These are phyloP conservation scores for Saguinus midas DNA, from an alignment of 2,113 vertebrate genomes.

Conservation along the genomic window DNA sequence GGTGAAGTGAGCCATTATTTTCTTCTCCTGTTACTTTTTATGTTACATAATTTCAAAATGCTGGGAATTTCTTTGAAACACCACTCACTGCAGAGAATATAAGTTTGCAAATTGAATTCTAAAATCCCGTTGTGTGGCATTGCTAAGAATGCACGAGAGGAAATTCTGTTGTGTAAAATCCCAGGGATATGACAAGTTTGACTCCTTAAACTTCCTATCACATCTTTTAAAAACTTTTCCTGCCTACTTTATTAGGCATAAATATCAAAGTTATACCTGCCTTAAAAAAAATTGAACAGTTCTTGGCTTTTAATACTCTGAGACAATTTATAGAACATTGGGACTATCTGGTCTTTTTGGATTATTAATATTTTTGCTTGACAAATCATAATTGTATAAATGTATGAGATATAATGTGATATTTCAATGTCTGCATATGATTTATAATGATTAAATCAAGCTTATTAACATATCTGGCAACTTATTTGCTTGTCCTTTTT, in stretches of 20 bases:
- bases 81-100: constrained; percentile 2
- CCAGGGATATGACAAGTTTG: constrained; percentile 11
- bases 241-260: not conserved
- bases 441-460: not conserved
- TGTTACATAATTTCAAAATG: constrained; percentile 27
- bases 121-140: not conserved
- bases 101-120: constrained; percentile 19
- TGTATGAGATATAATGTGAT: not conserved
- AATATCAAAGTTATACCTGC: not conserved
- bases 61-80: constrained; percentile 32
- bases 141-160: not conserved
- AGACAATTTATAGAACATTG: not conserved
- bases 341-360: not conserved
- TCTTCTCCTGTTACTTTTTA: constrained; percentile 14
- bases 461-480: not conserved
- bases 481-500: not conserved
- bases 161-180: not conserved
- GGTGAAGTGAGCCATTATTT: constrained; percentile 21
- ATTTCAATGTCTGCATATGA: not conserved
- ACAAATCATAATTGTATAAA: not conserved
- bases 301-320: not conserved
- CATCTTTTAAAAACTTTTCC: not conserved
- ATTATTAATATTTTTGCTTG: not conserved
- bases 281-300: not conserved
- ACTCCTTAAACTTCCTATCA: not conserved